Base-by-base conservation (phyloP, 2,797 vertebrate genomes). In the Leptodactylus fallax region DNA sequence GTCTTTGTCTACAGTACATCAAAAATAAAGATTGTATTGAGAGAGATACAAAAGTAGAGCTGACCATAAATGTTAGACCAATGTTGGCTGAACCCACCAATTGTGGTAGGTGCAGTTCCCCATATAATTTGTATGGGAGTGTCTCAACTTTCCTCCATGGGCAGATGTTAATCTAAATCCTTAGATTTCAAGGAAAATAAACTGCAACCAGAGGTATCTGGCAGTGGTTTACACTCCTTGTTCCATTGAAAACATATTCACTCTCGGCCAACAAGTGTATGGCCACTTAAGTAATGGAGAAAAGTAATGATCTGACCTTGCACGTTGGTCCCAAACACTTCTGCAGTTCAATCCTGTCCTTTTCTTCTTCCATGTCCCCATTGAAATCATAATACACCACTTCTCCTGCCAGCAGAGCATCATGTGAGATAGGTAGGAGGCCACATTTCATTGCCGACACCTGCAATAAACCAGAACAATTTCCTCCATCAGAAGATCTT, bases 401-500 rank as follows among this genome's bases (percentile, higher is more conserved):
- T 0, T 99, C 97, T 0, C 98, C 98, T 61, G 98, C 96, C 90
- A 99, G 95, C 90, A 99, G 92, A 8, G 98, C 96, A 21, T 99
- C 96, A 0, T 98, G 98, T 91, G 97, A 99, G 81, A 99, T 94
- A 0, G 97, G 97, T 89, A 99, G 94, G 81, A 99, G 94, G 83
- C 98, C 98, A 0, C 96, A 96, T 91, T 97, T 99, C 98, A 99
- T 99, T 47, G 97, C 96, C 0, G 98, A 99, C 63, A 99, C 97
- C 98, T 99, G 90, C 0, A 10, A 45, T 8, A 78, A 4, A 85
- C 47, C 27, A 85, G 47, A 49, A 55, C 5, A n/a, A 16, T 84
- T 13, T 47, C 13, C 19, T 56, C 36, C 83, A 91, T 1, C 0
- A 36, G 45, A 47, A 61, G 51, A 67, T 25, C 61, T 49, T 21